Base-by-base conservation (phyloP, 2,888 invertebrate species). In the Diarsia rubi region DNA sequence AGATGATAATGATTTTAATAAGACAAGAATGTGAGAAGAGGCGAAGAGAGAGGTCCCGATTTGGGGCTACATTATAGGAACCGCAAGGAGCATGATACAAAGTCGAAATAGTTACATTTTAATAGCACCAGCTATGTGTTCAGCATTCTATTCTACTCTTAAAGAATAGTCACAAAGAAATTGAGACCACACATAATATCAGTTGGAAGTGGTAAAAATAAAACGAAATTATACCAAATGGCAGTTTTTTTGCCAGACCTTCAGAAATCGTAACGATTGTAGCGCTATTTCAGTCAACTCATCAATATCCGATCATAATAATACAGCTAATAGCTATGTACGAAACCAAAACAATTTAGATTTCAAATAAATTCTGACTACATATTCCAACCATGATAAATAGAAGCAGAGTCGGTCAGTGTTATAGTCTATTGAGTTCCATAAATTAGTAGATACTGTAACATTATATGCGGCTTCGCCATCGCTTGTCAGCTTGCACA, bases 121-220 rank as follows among this genome's bases (percentile, higher is more conserved):
- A 45, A 31, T 78, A 76, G 75, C 78, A 76, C 78, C 78, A 62
- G 75, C 60, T 75, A 68, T 31, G 44, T 24, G 19, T 75, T 49
- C 37, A 60, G 69, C 31, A 57, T 66, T 75, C 11, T 49, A 31
- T 16, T 24, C 5, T 57, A 73, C n/a, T 21, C 44, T n/a, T 45
- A 21, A 16, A 57, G 54, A 57, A 57, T 14, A 45, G 57, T 73
- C 52, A 24, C 24, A 70, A 52, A 27, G 14, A 49, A 69, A 45
- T 37, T n/a, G 42, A 71, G 42, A 69, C 21, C 9, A 21, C 12
- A 3, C 27, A 27, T 16, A 57, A 24, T 59, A 49, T 44, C 42
- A 60, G n/a, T 73, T 31, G 49, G 21, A 45, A 44, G 24, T 37
- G 24, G 45, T 21, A 37, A 16, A n/a, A 60, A 42, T 44, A 31